phyloP scores from a whole-genome alignment of 64 coral and sea anemone species.

The Porites australiensis region DNA sequence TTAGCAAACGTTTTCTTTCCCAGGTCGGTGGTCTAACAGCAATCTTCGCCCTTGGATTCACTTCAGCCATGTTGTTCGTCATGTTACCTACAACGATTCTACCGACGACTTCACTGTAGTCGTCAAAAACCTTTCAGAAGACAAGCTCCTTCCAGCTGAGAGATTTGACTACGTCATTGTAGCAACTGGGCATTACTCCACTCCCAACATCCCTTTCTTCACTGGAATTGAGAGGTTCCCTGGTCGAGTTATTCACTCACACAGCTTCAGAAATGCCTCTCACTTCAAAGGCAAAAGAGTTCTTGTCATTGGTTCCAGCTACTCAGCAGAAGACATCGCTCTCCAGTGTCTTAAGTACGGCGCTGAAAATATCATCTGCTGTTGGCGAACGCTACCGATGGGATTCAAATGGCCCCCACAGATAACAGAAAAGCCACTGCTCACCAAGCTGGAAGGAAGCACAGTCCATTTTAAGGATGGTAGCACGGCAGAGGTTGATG shows the following conservation, averaged over 20 bases:
- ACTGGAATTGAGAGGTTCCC: slow-evolving; percentile 64
- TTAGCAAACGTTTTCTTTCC: not conserved
- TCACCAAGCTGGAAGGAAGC: slow-evolving; percentile 55
- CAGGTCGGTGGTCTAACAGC: slow-evolving; percentile 68
- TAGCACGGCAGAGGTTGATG: slow-evolving; percentile 43
- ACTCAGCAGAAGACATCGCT: slow-evolving; percentile 72
- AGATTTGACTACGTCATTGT: slow-evolving; percentile 23
- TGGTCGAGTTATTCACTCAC: slow-evolving; percentile 23
- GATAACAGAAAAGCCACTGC: slow-evolving; percentile 53
- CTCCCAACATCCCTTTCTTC: slow-evolving; percentile 52
- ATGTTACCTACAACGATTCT: slow-evolving; percentile 54
- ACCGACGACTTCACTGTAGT: not conserved
- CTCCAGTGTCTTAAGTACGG: not conserved
- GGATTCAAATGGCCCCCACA: not conserved
- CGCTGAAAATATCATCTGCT: slow-evolving; percentile 27
- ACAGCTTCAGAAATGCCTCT: no score
- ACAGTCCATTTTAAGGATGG: slow-evolving; percentile 73
- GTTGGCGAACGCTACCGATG: not conserved
- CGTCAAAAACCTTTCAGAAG: slow-evolving; percentile 36
- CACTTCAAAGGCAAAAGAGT: slow-evolving; percentile 27
- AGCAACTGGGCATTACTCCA: slow-evolving; percentile 58
- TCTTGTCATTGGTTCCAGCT: slow-evolving; percentile 57
- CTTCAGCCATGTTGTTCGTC: slow-evolving; percentile 61
- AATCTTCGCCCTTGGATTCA: slow-evolving; percentile 44
- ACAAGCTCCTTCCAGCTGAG: slow-evolving; percentile 23